Conservation (phyloP, 2,113 vertebrate genomes). For the Lucifuga dentata region DNA sequence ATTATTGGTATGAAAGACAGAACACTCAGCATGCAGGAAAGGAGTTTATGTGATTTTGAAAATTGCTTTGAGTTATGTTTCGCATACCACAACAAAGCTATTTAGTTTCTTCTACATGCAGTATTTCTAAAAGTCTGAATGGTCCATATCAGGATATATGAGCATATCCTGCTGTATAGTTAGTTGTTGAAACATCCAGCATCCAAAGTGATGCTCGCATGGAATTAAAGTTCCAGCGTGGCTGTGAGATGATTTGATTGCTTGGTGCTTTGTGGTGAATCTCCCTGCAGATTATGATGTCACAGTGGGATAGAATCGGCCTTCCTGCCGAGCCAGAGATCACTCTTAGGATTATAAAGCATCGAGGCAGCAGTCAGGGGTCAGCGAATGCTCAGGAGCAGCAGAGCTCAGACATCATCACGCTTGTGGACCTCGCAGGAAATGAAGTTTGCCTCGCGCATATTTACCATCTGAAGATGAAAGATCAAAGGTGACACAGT, state of each 20-base stretch:
- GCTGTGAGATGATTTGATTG: constrained; percentile 56
- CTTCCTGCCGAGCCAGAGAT: constrained; percentile 49
- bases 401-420: constrained; percentile 9
- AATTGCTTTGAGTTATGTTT: too few species aligned
- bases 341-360: constrained; percentile 72
- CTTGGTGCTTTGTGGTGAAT: constrained; percentile 38
- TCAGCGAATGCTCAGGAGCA: constrained; percentile 41
- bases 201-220: not conserved
- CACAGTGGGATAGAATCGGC: constrained; percentile 45
- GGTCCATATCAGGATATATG: too few species aligned
- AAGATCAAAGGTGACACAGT: constrained; percentile 16
- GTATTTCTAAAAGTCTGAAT: too few species aligned
- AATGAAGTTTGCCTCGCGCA: not conserved
- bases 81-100: too few species aligned
- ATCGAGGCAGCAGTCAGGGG: constrained; percentile 29
- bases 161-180: too few species aligned
- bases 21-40: too few species aligned
- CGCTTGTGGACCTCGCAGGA: not conserved
- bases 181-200: too few species aligned
- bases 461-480: not conserved
- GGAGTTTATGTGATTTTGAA: too few species aligned
- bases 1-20: too few species aligned
- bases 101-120: too few species aligned
- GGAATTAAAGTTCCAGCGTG: constrained; percentile 20
- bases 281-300: constrained; percentile 79